Evolutionary conservation across 2,113 vertebrate species (phyloP).

Genomic region (Montifringilla adamsi): DNA sequence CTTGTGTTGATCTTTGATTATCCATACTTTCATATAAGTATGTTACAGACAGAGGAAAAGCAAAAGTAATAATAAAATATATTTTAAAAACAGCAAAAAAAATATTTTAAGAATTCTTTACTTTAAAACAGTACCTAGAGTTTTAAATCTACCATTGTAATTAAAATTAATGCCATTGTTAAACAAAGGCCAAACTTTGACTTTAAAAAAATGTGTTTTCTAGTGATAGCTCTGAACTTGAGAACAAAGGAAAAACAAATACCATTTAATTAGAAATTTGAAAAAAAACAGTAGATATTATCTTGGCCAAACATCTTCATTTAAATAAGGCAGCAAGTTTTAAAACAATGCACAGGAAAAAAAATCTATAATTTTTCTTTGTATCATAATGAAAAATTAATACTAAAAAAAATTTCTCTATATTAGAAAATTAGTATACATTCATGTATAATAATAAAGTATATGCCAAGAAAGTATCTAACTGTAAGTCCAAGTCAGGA

Average conservation of each 20-base stretch:
- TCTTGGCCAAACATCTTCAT: not conserved
- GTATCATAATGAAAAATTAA: not conserved
- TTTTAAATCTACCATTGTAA: not conserved
- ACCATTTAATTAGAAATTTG: not conserved
- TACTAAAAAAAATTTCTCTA: rapidly evolving
- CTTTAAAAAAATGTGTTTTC: not conserved
- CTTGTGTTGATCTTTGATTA: not conserved
- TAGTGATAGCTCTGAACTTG: not conserved
- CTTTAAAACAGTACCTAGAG: not conserved
- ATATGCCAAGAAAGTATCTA: not conserved
- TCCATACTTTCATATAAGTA: not conserved
- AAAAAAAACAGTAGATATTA: not conserved
- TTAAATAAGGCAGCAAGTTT: not conserved
- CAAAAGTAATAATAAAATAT: not conserved
- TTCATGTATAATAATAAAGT: not conserved
- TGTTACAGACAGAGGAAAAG: not conserved
- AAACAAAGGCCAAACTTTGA: not conserved
- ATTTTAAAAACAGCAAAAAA: not conserved
- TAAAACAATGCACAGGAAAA: not conserved
- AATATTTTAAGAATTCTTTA: not conserved
- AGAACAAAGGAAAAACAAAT: not conserved
- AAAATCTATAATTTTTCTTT: not conserved
- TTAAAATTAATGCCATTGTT: not conserved
- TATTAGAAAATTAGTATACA: rapidly evolving
- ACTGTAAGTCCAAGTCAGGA: not conserved